phyloP scores from a whole-genome alignment of 2,888 invertebrate species.

The Metallyticus violacea region DNA sequence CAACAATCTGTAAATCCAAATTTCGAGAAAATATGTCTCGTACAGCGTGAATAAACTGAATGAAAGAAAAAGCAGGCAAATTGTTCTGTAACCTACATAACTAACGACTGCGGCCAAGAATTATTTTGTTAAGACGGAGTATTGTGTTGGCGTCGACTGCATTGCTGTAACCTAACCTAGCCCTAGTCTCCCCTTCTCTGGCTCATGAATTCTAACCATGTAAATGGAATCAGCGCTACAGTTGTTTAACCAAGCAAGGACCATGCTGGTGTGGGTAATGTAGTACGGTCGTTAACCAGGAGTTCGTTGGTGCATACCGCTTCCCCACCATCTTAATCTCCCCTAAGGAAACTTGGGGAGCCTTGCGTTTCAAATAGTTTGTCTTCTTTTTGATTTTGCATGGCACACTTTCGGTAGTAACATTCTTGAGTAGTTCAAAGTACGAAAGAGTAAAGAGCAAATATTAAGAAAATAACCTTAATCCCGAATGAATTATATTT shows the following conservation, averaged over 20 bases:
- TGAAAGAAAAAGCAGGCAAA: too few species aligned
- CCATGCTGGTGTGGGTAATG: neutral
- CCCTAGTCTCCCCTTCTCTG: neutral
- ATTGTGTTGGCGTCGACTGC: too few species aligned
- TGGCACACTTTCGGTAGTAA: too few species aligned
- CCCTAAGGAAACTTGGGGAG: neutral
- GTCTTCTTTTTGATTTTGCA: neutral
- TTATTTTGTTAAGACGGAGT: neutral
- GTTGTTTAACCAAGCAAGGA: neutral
- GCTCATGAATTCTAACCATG: slow-evolving; percentile 1
- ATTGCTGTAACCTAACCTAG: too few species aligned
- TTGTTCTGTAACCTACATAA: too few species aligned
- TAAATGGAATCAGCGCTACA: neutral
- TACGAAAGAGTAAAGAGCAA: too few species aligned
- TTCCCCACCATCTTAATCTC: neutral
- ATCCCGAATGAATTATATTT: too few species aligned
- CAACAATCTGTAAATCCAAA: too few species aligned
- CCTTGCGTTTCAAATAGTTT: neutral
- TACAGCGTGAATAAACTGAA: too few species aligned
- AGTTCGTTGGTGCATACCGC: neutral
- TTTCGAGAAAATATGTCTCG: too few species aligned
- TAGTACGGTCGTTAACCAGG: neutral
- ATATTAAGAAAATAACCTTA: too few species aligned
- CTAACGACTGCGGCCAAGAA: neutral
- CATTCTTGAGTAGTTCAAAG: too few species aligned